phyloP scores from a whole-genome alignment of 2,113 vertebrate genomes.

The Gila orcuttii region DNA sequence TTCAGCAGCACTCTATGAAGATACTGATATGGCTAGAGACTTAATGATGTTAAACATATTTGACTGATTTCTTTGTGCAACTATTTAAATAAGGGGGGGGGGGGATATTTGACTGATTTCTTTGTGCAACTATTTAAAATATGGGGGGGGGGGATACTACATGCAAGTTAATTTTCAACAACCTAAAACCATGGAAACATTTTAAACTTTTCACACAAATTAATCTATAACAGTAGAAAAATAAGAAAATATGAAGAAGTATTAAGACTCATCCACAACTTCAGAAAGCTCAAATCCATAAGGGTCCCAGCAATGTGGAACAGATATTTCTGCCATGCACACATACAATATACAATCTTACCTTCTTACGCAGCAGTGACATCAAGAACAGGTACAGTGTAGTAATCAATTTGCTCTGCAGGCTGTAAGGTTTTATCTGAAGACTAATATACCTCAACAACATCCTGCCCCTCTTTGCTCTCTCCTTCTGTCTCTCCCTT shows the following conservation, averaged over 20 bases:
- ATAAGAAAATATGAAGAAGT: background rate
- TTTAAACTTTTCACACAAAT: background rate
- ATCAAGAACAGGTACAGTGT: conserved; percentile 87
- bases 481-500: conserved; percentile 19
- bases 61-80: background rate
- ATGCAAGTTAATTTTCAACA: background rate
- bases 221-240: too few species aligned
- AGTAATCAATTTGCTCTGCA: conserved; percentile 93
- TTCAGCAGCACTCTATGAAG: background rate
- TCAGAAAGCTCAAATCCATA: background rate
- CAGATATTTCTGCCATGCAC: conserved; percentile 68
- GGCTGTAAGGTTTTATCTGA: conserved; percentile 84
- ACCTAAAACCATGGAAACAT: background rate
- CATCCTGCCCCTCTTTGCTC: conserved; percentile 33
- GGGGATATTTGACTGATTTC: background rate
- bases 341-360: conserved; percentile 82
- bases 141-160: background rate
- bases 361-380: conserved; percentile 82
- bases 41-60: too few species aligned
- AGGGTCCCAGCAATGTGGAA: background rate
- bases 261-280: background rate
- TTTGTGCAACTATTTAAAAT: background rate
- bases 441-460: conserved; percentile 83
- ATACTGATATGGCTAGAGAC: too few species aligned
- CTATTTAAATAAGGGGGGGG: background rate